Evolutionary conservation across 2,113 vertebrate genomes (phyloP), one percentile per base, ranked within the genome.

Genomic region (Electrona antarctica): DNA sequence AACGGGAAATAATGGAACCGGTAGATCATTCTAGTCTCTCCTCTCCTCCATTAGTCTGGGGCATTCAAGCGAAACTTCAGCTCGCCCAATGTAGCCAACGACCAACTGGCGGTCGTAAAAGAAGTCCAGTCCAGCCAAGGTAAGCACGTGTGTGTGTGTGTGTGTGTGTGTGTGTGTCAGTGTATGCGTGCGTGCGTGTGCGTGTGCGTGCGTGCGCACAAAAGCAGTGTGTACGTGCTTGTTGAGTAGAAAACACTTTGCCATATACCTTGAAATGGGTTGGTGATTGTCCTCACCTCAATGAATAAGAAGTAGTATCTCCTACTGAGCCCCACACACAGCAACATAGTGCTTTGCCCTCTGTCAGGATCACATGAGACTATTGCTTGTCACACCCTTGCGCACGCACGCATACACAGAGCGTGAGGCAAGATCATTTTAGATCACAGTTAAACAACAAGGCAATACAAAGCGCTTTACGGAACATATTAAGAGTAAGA

Each of bases 21-120:
- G 75, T 64, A 71, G 73, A 65, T 61, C 48, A 41, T 49, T 58
- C 11, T 71, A n/a, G 73, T 65, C 55, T 86, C 47, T 76, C 55
- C 46, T 89, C 13, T 75, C 66, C 41, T 76, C 61, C 54, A 49
- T 82, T 67, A 96, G 95, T 91, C 94, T 5, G 92, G 94, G 21
- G 94, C 94, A n/a, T 97, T 97, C 91, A 95, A 95, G 67, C 91
- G 96, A 14, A 97, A 97, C 89, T 96, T 97, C 92, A 97, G 96
- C 85, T 95, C 96, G 2, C 96, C 96, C 0, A 90, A 96, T 78
- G 90, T 97, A 51, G 89, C 95, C 75, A 94, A 93, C 2, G 94
- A 96, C 8, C 95, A 93, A 60, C 88, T 94, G 60, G 85, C 91
- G 59, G 85, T 90, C 1, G 90, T 92, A 21, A 94, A 92, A 87